Conservation (phyloP, 2,797 vertebrate species). For the Tauraco hartlaubi region DNA sequence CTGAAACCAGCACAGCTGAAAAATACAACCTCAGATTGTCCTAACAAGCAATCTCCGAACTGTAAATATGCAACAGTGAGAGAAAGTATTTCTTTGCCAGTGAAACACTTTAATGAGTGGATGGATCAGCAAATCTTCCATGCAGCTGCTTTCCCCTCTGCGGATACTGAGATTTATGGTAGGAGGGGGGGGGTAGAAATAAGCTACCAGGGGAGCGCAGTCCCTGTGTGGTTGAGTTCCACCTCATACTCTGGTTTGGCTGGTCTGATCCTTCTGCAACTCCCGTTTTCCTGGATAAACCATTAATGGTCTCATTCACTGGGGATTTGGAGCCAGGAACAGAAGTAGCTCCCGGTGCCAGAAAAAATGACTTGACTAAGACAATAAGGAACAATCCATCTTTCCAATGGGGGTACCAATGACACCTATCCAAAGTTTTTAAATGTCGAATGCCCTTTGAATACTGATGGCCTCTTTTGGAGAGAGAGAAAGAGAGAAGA, state of each 20-base stretch:
- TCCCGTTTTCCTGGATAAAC: background rate
- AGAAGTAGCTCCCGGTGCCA: background rate
- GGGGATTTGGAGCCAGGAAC: background rate
- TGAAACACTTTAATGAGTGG: slow-evolving; percentile 60
- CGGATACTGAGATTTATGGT: slow-evolving; percentile 33
- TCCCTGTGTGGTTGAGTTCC: background rate
- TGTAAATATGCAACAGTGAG: slow-evolving; percentile 55
- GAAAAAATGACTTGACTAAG: background rate
- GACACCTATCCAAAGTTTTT: background rate
- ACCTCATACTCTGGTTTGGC: background rate
- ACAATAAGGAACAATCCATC: background rate
- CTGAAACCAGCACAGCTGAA: slow-evolving; percentile 18
- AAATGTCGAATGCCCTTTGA: background rate
- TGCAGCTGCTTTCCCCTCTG: slow-evolving; percentile 29
- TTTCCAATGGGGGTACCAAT: background rate
- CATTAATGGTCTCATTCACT: background rate
- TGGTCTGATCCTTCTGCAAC: background rate
- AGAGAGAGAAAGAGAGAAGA: background rate
- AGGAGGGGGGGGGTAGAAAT: background rate
- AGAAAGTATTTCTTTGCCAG: slow-evolving; percentile 49
- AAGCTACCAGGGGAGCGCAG: background rate
- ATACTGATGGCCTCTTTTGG: background rate
- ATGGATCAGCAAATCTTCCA: slow-evolving; percentile 59
- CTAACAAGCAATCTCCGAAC: slow-evolving; percentile 52
- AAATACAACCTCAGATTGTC: slow-evolving; percentile 34